phyloP scores from a whole-genome alignment of 2,797 vertebrate genomes.

The Urophycis tenuis region DNA sequence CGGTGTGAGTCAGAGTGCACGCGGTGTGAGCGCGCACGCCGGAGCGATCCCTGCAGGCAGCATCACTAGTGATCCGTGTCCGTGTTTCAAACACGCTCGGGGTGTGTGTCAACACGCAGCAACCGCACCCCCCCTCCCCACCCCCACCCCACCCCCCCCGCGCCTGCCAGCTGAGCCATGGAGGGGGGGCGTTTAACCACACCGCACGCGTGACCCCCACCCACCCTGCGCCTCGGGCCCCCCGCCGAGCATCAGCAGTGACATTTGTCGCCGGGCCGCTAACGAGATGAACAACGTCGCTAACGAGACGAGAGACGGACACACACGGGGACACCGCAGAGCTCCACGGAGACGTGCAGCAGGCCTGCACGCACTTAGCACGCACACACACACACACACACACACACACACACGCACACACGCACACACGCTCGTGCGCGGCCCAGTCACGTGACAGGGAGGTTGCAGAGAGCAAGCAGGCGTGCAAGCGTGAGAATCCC shows the following conservation, averaged over 20 bases:
- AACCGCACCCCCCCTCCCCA: constrained; percentile 46
- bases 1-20: constrained; percentile 15
- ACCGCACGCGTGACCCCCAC: constrained; percentile 45
- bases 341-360: no score
- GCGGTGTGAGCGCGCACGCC: no score
- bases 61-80: constrained; percentile 43
- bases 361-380: no score
- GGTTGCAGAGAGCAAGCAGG: background rate
- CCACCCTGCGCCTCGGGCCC: constrained; percentile 5
- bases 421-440: background rate
- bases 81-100: constrained; percentile 63
- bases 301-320: no score
- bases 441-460: background rate
- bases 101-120: constrained; percentile 67
- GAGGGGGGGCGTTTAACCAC: constrained; percentile 49
- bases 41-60: constrained; percentile 25
- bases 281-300: constrained; percentile 14
- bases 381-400: no score
- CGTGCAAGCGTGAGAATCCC: constrained; percentile 16
- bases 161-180: constrained; percentile 42
- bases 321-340: no score
- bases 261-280: constrained; percentile 34
- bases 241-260: constrained; percentile 18
- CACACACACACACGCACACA: background rate
- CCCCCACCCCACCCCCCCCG: background rate